phyloP scores from a whole-genome alignment of 2,888 invertebrate genomes.

The Caenorhabditis afra region DNA sequence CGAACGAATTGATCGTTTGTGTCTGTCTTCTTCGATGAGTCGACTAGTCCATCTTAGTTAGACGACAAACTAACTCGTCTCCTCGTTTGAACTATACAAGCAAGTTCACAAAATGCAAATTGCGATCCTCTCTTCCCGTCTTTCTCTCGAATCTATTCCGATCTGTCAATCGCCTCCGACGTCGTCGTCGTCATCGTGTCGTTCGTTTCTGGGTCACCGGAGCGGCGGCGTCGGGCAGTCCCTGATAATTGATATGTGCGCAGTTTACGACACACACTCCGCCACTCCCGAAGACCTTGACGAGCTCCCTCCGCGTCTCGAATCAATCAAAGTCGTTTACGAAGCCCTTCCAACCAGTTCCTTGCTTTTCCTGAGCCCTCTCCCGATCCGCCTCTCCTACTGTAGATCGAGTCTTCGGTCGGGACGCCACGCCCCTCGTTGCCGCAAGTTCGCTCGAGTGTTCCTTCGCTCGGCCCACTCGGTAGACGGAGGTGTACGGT shows the following conservation, averaged over 20 bases:
- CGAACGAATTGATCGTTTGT: conserved; percentile 7
- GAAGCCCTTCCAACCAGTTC: neutral
- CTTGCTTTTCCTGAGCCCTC: conserved; percentile 5
- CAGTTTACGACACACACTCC: conserved; percentile 32
- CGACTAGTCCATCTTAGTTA: neutral
- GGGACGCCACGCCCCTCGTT: conserved; percentile 17
- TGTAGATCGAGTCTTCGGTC: conserved; percentile 19
- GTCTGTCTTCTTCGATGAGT: neutral
- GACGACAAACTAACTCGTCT: neutral
- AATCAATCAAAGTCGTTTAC: neutral
- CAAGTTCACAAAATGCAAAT: conserved; percentile 45
- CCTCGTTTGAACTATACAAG: neutral
- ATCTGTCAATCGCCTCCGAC: conserved; percentile 19
- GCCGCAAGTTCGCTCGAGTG: conserved; percentile 3
- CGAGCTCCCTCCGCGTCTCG: conserved; percentile 23
- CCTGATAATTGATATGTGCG: conserved; percentile 54
- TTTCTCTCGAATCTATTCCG: no score
- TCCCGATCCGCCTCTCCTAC: conserved; percentile 20
- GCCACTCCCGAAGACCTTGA: conserved; percentile 30
- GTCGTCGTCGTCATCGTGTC: conserved; percentile 24
- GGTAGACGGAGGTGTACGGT: neutral
- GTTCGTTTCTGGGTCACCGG: conserved; percentile 51
- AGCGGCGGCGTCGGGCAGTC: conserved; percentile 32
- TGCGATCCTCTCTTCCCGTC: conserved; percentile 11
- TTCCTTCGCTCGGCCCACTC: conserved; percentile 3